Evolutionary conservation across 2,113 vertebrate genomes (phyloP).

Genomic region (Hippopotamus amphibius): DNA sequence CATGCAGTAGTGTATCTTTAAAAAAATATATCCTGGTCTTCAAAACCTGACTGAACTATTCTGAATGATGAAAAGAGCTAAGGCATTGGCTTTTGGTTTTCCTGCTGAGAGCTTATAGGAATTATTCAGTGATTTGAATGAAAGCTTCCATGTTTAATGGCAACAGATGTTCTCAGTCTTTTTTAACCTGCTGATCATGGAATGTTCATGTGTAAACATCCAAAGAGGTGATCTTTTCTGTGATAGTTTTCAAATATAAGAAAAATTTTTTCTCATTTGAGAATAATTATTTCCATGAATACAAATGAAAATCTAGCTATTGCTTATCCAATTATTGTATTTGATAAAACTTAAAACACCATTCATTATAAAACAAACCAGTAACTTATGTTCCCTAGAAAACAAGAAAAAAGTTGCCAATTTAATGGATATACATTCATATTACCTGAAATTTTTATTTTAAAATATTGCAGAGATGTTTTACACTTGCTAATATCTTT

Average conservation of each 20-base stretch:
- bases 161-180: neutral
- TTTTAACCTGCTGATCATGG: neutral
- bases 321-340: neutral
- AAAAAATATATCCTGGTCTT: neutral
- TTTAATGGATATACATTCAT: neutral
- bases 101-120: neutral
- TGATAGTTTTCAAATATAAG: neutral
- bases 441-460: neutral
- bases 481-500: neutral
- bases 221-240: neutral
- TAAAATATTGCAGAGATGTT: neutral
- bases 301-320: neutral
- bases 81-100: neutral
- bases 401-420: neutral
- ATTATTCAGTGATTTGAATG: neutral
- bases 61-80: neutral
- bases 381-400: neutral
- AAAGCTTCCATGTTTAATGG: neutral
- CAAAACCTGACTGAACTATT: neutral
- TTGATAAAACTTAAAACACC: neutral
- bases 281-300: conserved; percentile 1
- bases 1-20: neutral
- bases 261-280: neutral
- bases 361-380: neutral
- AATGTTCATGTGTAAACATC: neutral